phyloP scores from a whole-genome alignment of 1,140 invertebrate genomes.

The Triops longicaudatus region DNA sequence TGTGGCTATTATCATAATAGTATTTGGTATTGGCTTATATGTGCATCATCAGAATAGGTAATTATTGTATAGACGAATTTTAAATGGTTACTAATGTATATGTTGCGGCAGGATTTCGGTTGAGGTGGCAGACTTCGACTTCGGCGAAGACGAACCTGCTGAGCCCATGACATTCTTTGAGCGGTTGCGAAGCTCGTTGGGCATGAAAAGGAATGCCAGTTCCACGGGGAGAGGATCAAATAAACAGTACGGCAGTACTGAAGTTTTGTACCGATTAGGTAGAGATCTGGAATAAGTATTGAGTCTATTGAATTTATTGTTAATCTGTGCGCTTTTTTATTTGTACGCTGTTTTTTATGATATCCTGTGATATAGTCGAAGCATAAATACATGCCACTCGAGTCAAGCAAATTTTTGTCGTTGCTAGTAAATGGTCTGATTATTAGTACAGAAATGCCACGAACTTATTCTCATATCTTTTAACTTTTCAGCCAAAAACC shows the following conservation, averaged over 20 bases:
- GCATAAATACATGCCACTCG: background rate
- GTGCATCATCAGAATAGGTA: constrained; percentile 23
- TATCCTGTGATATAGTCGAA: background rate
- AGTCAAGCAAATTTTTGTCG: background rate
- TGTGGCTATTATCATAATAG: constrained; percentile 27
- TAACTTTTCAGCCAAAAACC: no score
- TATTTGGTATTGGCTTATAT: constrained; percentile 26
- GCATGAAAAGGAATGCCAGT: background rate
- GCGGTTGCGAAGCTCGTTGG: constrained; percentile 17
- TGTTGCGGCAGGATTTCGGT: constrained; percentile 17
- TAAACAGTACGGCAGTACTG: background rate
- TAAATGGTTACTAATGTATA: background rate
- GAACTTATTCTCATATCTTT: no score
- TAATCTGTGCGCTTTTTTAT: background rate
- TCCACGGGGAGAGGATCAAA: background rate
- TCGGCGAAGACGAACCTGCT: constrained; percentile 22
- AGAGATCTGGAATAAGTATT: background rate
- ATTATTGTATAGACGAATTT: background rate
- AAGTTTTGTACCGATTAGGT: background rate
- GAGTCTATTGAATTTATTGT: background rate
- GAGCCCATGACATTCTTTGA: constrained; percentile 18
- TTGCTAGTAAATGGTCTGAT: no score
- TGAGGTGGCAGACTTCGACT: constrained; percentile 28
- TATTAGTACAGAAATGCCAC: no score
- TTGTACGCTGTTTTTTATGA: background rate